Conservation (phyloP, 2,888 invertebrate genomes). For the Cepaea hortensis region DNA sequence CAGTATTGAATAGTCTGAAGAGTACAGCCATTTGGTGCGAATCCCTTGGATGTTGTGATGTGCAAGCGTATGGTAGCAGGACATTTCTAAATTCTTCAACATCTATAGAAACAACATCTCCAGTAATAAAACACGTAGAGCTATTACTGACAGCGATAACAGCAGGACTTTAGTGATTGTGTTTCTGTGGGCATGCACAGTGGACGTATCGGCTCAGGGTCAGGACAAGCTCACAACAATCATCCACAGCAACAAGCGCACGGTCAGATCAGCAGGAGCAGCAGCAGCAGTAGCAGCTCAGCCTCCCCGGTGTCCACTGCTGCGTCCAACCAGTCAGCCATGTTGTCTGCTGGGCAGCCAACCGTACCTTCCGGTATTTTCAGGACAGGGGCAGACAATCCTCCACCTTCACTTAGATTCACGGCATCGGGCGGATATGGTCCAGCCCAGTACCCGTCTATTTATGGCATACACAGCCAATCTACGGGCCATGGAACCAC, state of each 20-base stretch:
- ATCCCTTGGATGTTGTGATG: background rate
- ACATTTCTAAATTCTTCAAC: no score
- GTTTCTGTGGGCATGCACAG: constrained; percentile 55
- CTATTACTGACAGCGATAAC: background rate
- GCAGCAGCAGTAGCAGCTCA: constrained; percentile 22
- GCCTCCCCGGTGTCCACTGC: constrained; percentile 19
- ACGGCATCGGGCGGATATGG: constrained; percentile 33
- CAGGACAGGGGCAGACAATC: constrained; percentile 57
- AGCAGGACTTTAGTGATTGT: background rate
- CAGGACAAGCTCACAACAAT: constrained; percentile 36
- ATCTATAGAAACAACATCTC: background rate
- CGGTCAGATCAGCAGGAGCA: constrained; percentile 18
- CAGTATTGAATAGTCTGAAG: no score
- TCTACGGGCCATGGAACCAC: constrained; percentile 52
- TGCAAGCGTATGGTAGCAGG: background rate
- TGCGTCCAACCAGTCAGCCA: constrained; percentile 31
- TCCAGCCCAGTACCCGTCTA: constrained; percentile 53
- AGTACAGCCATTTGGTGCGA: no score
- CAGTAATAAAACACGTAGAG: background rate
- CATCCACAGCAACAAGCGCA: constrained; percentile 20
- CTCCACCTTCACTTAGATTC: constrained; percentile 43
- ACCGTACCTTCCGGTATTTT: constrained; percentile 55
- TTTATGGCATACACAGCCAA: constrained; percentile 58
- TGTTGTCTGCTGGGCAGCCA: constrained; percentile 56
- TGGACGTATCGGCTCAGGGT: constrained; percentile 47